A percentile compares a stretch with the other conserved stretches of the same genome.
These are phyloP conservation scores for Eunapius fragilis DNA, from an alignment of 37 sponge, comb jelly and placozoan genomes.

Conservation along the genomic window DNA sequence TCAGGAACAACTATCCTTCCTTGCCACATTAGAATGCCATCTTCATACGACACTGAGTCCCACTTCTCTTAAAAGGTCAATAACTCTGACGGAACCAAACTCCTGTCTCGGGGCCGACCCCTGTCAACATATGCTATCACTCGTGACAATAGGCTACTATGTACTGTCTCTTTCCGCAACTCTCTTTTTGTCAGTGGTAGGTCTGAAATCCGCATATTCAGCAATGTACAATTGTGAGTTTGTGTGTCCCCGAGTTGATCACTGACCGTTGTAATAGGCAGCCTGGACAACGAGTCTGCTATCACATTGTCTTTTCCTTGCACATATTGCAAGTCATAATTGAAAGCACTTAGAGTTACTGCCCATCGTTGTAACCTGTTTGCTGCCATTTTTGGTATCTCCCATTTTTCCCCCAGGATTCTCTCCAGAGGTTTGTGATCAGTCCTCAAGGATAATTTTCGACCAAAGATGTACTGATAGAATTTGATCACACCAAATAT, in stretches of 20 bases:
- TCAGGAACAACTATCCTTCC: conserved; percentile 5
- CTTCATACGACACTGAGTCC: conserved; percentile 13
- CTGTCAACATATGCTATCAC: neutral
- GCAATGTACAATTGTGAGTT: conserved; percentile 7
- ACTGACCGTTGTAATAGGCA: conserved; percentile 4
- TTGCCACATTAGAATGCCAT: conserved; percentile 27
- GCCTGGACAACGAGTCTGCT: conserved; percentile 33
- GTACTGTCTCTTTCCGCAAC: conserved; percentile 18
- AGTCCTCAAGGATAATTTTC: conserved; percentile 13
- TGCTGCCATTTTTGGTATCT: conserved; percentile 31
- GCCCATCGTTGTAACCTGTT: conserved; percentile 41
- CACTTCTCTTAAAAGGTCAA: neutral
- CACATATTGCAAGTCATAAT: conserved; percentile 20
- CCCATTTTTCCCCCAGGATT: conserved; percentile 6
- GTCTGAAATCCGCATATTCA: neutral
- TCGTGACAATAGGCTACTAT: conserved; percentile 22
- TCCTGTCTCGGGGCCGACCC: conserved; percentile 10
- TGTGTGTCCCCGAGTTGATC: conserved; percentile 2
- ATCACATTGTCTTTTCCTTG: conserved; percentile 21
- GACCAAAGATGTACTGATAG: conserved; percentile 25
- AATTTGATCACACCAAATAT: conserved; percentile 34
- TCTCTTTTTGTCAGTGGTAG: conserved; percentile 8
- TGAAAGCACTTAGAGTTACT: conserved; percentile 33
- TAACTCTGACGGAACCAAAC: neutral
- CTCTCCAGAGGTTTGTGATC: conserved; percentile 46